Percentiles rank a stretch among this genome's conserved stretches.
Conservation (phyloP, 2,797 vertebrate species). For the Apogon talboti region DNA sequence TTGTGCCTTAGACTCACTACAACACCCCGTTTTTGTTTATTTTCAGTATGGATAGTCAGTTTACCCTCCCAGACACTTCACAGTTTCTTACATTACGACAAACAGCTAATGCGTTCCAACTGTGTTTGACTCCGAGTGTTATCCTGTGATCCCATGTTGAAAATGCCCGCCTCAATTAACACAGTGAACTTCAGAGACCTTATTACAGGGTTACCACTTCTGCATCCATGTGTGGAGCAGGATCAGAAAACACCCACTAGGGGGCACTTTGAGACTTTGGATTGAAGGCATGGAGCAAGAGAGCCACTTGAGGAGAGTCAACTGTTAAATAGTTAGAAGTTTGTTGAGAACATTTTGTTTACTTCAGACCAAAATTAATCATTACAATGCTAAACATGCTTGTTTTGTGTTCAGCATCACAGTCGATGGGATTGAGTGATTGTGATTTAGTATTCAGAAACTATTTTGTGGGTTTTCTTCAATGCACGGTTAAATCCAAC, state of each 20-base stretch:
- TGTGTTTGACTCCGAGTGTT: slow-evolving; percentile 55
- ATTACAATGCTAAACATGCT: neutral
- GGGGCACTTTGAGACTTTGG: slow-evolving; percentile 82
- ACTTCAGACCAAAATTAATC: neutral
- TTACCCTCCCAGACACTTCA: slow-evolving; percentile 59
- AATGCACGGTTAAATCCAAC: slow-evolving; percentile 5
- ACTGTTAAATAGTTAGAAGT: slow-evolving; percentile 28
- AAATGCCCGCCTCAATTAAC: slow-evolving; percentile 70
- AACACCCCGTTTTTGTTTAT: neutral
- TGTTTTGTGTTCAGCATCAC: neutral
- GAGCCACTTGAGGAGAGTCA: slow-evolving; percentile 13
- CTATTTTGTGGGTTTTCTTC: neutral
- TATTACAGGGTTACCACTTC: slow-evolving; percentile 56
- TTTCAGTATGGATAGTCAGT: slow-evolving; percentile 23
- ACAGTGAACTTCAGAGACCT: slow-evolving; percentile 60
- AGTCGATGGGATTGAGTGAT: neutral
- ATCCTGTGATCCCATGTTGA: slow-evolving; percentile 52
- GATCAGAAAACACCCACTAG: slow-evolving; percentile 69
- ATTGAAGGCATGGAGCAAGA: slow-evolving; percentile 26
- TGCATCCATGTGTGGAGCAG: slow-evolving; percentile 22
- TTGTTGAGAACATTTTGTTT: slow-evolving; percentile 6
- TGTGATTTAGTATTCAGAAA: neutral
- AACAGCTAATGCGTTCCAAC: slow-evolving; percentile 52
- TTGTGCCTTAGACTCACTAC: neutral
- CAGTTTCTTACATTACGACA: slow-evolving; percentile 56